A percentile compares a stretch with the other conserved stretches of the same genome.
Evolutionary conservation across 2,113 vertebrate species (phyloP).

Genomic region (Brienomyrus longianalis): DNA sequence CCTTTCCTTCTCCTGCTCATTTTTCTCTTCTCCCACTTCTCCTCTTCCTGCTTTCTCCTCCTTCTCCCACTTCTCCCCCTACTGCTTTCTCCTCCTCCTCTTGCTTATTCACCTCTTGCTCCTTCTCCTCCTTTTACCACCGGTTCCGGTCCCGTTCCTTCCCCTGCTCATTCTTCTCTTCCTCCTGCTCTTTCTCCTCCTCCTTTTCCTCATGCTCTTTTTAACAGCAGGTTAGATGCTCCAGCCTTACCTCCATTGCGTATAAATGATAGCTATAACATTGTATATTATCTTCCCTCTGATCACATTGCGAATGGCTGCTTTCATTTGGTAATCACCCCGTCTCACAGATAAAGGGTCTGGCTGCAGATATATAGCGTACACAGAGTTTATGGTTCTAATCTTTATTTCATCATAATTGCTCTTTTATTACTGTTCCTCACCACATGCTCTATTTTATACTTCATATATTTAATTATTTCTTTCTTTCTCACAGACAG

Average conservation of each 20-base stretch:
- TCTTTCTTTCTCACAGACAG: slow-evolving; percentile 56
- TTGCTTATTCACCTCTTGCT: background rate
- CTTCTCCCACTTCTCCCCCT: too few species aligned
- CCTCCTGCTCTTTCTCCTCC: background rate
- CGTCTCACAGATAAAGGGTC: background rate
- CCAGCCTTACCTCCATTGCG: background rate
- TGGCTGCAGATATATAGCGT: background rate
- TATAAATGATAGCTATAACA: background rate
- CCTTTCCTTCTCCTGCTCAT: background rate
- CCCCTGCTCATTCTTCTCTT: background rate
- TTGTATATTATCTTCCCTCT: background rate
- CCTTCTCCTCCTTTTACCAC: background rate
- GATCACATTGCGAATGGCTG: background rate
- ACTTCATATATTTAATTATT: background rate
- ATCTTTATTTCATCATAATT: background rate
- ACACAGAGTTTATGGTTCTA: background rate
- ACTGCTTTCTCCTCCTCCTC: background rate
- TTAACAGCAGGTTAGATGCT: background rate
- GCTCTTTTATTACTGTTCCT: background rate
- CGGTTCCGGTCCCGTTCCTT: background rate
- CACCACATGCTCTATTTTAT: background rate
- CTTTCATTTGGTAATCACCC: background rate
- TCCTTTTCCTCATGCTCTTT: background rate
- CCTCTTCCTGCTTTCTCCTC: background rate
- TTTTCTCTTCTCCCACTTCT: background rate